Base-by-base conservation (phyloP, 2,113 vertebrate species). In the Leptodactylus fuscus region DNA sequence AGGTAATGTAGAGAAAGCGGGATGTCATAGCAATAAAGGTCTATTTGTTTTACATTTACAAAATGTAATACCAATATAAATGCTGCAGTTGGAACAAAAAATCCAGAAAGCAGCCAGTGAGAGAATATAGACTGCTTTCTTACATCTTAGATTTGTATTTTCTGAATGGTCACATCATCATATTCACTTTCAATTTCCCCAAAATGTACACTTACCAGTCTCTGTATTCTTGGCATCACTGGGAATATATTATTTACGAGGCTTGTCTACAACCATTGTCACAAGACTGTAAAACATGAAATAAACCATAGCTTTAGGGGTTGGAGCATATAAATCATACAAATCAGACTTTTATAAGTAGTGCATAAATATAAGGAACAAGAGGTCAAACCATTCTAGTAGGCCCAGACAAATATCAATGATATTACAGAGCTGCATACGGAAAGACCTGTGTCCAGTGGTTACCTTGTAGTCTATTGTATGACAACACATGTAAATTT, bases 171-270 rank as follows among this genome's bases (percentile, higher is more conserved):
- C 44, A 75, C n/a, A 48, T 49, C 5, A 46, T 48, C n/a, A n/a
- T n/a, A n/a, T n/a, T n/a, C n/a, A n/a, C n/a, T n/a, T 44, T 73
- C 22, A 6, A 16, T 16, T 10, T 6, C 44, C 24, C 4, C 46
- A 46, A 73, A 29, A 48, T 18, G n/a, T 13, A 80, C 36, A 55
- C 81, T 83, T 83, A 83, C 81, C 81, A 83, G 70, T 75, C 70
- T 75, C 70, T 58, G 70, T 71, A 55, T 82, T 82, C 81, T 83
- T 83, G 69, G 70, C 81, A 83, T 74, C 81, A 74, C 49, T 83
- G 24, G 22, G n/a, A 73, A 27, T 73, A 38, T 48, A 51, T 29
- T 60, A 46, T 83, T 83, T 73, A 44, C n/a, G 70, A 46, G 49
- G 81, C 24, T 75, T 75, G 24, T 75, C 51, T 60, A 82, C 81